Conservation (phyloP, 2,888 invertebrate species). For the Pardosa pseudoannulata region DNA sequence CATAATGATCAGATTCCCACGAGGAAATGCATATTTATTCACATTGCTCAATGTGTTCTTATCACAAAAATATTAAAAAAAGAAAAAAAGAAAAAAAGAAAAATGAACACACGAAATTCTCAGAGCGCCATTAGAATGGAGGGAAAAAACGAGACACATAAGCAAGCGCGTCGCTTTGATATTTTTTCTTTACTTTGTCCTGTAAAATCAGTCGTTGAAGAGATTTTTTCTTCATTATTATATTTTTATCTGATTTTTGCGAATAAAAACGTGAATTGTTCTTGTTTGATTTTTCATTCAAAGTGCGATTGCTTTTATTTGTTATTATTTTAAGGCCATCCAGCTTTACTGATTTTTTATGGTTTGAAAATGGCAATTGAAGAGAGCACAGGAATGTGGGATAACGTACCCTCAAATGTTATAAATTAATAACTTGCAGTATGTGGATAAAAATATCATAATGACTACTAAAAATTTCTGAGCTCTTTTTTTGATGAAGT, state of each 20-base stretch:
- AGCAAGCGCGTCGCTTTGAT: background rate
- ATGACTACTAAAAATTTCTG: no score
- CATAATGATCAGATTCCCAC: slow-evolving; percentile 48
- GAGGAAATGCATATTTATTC: slow-evolving; percentile 44
- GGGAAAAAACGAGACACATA: background rate
- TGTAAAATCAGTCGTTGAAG: background rate
- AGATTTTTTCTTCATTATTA: background rate
- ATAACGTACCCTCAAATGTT: no score
- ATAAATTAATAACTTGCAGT: no score
- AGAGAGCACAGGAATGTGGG: no score
- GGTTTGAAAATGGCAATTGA: background rate
- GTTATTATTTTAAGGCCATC: background rate
- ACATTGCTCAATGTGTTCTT: slow-evolving; percentile 14
- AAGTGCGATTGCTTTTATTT: background rate
- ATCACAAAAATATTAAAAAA: background rate
- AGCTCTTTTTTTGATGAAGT: no score
- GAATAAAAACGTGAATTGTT: background rate
- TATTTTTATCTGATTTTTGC: background rate
- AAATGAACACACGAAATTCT: background rate
- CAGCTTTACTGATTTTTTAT: background rate
- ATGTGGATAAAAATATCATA: no score
- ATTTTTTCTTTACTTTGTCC: background rate
- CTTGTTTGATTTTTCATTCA: background rate
- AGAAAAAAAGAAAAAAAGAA: no score
- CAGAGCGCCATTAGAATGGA: background rate